Evolutionary conservation across 2,113 vertebrate genomes (phyloP).

Genomic region (Myotis davidii): DNA sequence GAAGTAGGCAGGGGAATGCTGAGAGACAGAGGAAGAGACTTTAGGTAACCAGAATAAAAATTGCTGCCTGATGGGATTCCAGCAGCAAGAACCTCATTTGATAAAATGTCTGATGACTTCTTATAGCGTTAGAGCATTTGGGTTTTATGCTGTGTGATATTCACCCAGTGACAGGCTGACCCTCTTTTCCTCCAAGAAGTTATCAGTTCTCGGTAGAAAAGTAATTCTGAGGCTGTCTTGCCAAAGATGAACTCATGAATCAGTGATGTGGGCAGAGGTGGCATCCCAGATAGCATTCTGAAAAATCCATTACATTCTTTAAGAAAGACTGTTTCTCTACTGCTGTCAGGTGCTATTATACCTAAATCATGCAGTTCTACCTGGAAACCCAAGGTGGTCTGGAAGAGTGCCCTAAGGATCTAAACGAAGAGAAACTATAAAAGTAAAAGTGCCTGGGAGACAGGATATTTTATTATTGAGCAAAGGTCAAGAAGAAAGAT

Average conservation of each 20-base stretch:
- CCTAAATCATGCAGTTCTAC: slow-evolving; percentile 72
- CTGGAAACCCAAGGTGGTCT: slow-evolving; percentile 69
- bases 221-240: slow-evolving; percentile 83
- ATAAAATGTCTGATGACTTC: slow-evolving; percentile 79
- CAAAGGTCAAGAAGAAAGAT: slow-evolving; percentile 64
- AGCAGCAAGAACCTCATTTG: slow-evolving; percentile 78
- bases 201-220: slow-evolving; percentile 82
- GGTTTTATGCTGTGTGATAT: slow-evolving; percentile 79
- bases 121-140: slow-evolving; percentile 69
- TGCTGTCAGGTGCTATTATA: slow-evolving; percentile 65
- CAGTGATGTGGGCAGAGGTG: slow-evolving; percentile 79
- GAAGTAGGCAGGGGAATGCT: slow-evolving; percentile 64
- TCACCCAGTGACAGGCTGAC: slow-evolving; percentile 73
- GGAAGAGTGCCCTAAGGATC: slow-evolving; percentile 42
- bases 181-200: slow-evolving; percentile 78
- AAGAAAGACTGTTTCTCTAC: slow-evolving; percentile 64
- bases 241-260: slow-evolving; percentile 83
- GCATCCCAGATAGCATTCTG: slow-evolving; percentile 71
- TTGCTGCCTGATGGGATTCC: slow-evolving; percentile 77
- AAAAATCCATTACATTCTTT: slow-evolving; percentile 82
- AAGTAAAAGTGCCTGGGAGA: slow-evolving; percentile 53
- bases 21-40: slow-evolving; percentile 80
- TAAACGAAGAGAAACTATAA: slow-evolving; percentile 51
- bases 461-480: slow-evolving; percentile 66
- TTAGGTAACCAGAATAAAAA: slow-evolving; percentile 83